phyloP scores from a whole-genome alignment of 2,797 vertebrate genomes.

The Sebastolobus altivelis region DNA sequence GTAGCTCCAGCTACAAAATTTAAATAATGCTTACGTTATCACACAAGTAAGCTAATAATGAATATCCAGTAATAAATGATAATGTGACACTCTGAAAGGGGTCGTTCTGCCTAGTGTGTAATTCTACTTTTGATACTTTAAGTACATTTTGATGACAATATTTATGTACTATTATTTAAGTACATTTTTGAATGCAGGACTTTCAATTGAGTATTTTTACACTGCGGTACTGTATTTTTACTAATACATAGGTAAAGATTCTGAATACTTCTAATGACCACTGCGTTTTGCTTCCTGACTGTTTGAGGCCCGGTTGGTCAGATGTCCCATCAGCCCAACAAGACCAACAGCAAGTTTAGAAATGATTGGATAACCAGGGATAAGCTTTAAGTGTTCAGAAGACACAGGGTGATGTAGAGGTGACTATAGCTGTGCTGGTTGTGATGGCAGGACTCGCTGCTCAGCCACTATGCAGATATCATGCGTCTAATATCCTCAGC shows the following conservation, averaged over 20 bases:
- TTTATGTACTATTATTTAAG: neutral
- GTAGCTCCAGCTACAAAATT: neutral
- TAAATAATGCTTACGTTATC: neutral
- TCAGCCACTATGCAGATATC: constrained; percentile 45
- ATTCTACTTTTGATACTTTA: neutral
- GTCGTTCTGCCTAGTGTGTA: neutral
- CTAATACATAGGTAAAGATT: neutral
- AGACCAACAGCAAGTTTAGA: constrained; percentile 14
- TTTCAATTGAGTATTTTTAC: neutral
- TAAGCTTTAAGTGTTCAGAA: constrained; percentile 1
- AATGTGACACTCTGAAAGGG: neutral
- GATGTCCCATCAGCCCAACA: constrained; percentile 18
- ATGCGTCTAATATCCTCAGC: constrained; percentile 57
- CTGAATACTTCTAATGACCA: neutral
- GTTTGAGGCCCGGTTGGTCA: neutral
- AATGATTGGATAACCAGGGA: constrained; percentile 14
- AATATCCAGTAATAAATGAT: neutral
- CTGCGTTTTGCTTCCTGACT: neutral
- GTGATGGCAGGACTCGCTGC: constrained; percentile 24
- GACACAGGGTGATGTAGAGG: neutral
- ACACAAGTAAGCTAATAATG: neutral
- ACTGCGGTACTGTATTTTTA: neutral
- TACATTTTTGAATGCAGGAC: neutral
- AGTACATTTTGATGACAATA: neutral
- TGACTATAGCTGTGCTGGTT: constrained; percentile 13